Evolutionary conservation across 2,797 vertebrate species (phyloP), one percentile per base, ranked within the genome.

Genomic region (Danio albolineatus): DNA sequence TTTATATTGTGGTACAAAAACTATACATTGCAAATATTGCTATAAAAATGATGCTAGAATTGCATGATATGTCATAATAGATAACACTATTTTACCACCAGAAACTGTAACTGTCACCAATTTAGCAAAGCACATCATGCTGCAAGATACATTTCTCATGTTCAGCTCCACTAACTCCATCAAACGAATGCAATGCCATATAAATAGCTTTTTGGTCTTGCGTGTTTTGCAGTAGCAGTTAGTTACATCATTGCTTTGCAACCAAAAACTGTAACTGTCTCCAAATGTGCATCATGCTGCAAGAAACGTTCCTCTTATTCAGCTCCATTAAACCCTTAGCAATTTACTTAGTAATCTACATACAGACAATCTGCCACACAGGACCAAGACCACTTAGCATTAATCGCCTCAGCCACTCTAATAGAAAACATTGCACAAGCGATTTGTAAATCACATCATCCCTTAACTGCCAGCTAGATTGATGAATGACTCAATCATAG

Each of bases 371-470:
- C 70, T 72, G 19, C 53, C 62, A 80, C 78, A 77, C 77, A 85
- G 54, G 78, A 41, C 44, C 41, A 80, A 41, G 76, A 44, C 51
- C 56, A 79, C 74, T 76, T 66, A 82, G 73, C 36, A 70, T 61
- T 14, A 46, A 56, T 71, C 56, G 71, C 60, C 77, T 69, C 53
- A 62, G 60, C 72, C 74, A 69, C 57, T 49, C 36, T 60, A 73
- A 81, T 76, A 76, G 69, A 89, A 87, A 86, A 82, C 73, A 67
- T 76, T 61, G 75, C 44, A 77, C 71, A 36, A 57, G 62, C 70
- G 62, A 64, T 83, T 81, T 86, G 78, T 85, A 83, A 89, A 91
- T 90, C 85, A 88, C 85, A 86, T 82, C 84, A 81, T 86, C 78
- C 77, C 80, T 78, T 67, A 81, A 66, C 79, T 59, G 78, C 43